These are phyloP conservation scores for Pachyramphus minor DNA, from an alignment of 2,113 vertebrate genomes.

Conservation along the genomic window DNA sequence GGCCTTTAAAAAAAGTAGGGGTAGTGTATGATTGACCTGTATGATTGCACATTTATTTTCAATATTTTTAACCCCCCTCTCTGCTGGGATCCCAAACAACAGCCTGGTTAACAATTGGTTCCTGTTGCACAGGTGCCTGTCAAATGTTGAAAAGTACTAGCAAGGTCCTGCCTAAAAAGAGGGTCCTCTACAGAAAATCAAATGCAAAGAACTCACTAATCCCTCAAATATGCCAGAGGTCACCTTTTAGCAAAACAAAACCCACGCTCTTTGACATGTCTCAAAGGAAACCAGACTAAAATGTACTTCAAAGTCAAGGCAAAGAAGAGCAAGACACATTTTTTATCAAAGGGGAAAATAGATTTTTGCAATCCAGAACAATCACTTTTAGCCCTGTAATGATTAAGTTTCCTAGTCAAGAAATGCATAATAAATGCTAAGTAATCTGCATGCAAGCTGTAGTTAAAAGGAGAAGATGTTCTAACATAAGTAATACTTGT, in stretches of 20 bases:
- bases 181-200: neutral
- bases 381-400: neutral
- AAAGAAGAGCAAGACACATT: neutral
- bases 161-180: neutral
- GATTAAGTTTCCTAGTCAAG: neutral
- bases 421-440: neutral
- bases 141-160: neutral
- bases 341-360: neutral
- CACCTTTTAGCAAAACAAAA: neutral
- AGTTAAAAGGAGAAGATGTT: neutral
- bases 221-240: neutral
- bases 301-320: neutral
- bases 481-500: neutral
- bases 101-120: neutral
- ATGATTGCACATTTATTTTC: too few species aligned
- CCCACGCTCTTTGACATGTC: neutral
- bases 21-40: accelerated
- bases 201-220: neutral
- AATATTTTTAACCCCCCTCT: neutral
- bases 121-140: neutral
- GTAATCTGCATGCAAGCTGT: neutral
- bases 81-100: neutral
- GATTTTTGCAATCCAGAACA: neutral
- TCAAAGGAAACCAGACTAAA: neutral
- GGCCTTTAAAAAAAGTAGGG: neutral